phyloP scores from a whole-genome alignment of 92 coral and sea anemone genomes.

The Epizoanthus fatuus region DNA sequence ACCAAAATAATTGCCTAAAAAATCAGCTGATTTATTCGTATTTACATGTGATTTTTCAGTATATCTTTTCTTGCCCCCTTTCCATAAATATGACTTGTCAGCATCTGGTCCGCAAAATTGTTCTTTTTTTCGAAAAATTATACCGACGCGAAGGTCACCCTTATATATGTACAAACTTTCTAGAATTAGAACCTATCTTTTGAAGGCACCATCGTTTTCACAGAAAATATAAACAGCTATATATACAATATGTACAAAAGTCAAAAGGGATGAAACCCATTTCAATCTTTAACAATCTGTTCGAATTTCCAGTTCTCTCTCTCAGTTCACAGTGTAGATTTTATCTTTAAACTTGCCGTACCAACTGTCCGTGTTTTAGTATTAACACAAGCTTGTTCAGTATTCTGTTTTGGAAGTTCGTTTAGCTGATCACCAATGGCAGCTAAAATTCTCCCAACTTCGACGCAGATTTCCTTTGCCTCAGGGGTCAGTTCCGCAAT shows the following conservation, averaged over 20 bases:
- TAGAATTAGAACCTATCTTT: slow-evolving; percentile 23
- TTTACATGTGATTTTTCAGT: slow-evolving; percentile 31
- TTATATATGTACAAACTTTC: not conserved
- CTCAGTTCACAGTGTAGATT: slow-evolving; percentile 22
- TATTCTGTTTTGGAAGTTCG: slow-evolving; percentile 21
- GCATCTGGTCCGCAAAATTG: not conserved
- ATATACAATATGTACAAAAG: slow-evolving; percentile 23
- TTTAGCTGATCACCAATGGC: slow-evolving; percentile 86
- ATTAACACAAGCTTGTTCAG: not conserved
- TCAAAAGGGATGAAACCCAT: not conserved
- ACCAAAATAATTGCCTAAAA: slow-evolving; percentile 65
- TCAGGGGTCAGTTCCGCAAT: slow-evolving; percentile 55
- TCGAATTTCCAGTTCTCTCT: not conserved
- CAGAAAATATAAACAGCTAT: slow-evolving; percentile 26
- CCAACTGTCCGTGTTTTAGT: slow-evolving; percentile 12
- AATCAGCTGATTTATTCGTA: slow-evolving; percentile 52
- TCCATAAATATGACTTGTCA: slow-evolving; percentile 30
- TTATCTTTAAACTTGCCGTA: slow-evolving; percentile 18
- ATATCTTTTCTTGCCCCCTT: slow-evolving; percentile 1
- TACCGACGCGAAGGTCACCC: not conserved
- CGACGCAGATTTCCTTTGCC: slow-evolving; percentile 67
- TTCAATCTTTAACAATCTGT: slow-evolving; percentile 17
- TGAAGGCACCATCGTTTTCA: slow-evolving; percentile 48
- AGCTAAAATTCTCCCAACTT: slow-evolving; percentile 87
- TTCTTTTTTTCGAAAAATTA: slow-evolving; percentile 12